Evolutionary conservation across 1,140 invertebrate genomes (phyloP), one percentile per base, ranked within the genome.

Genomic region (Aphelinus certus): DNA sequence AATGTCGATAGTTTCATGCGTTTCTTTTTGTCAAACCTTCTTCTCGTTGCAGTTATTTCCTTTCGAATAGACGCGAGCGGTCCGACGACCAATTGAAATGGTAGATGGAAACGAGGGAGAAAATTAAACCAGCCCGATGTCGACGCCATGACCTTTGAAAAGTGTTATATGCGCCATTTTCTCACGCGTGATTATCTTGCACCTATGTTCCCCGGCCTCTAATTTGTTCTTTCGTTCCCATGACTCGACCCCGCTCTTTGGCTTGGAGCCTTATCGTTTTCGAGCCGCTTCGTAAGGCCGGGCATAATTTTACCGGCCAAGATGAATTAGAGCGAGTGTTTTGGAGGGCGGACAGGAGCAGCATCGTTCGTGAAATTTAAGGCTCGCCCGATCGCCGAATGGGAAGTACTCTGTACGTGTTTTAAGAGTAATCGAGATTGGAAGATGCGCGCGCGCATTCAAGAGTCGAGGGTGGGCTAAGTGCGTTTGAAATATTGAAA

Each of bases 241-340:
- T n/a, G 43, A n/a, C 10, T 48, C 62, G 6, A 1, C 42, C 53
- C 47, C 43, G 46, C 43, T 45, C 26, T 76, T 53, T 71, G 9
- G 7, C 49, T 49, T 45, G 7, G 60, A 9, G n/a, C 60, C 71
- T 70, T 70, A 70, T 70, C 68, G 56, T 42, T 26, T 26, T 43
- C 9, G 6, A 49, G 57, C 26, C 47, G 56, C 49, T 46, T 66
- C 48, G 45, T 56, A 49, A 43, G 0, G 26, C 5, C n/a, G 4
- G 9, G 46, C 49, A 64, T 42, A 56, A 71, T 73, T 73, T 73
- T 73, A 73, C 63, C 62, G 63, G 62, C 46, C 55, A 73, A 66
- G 71, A 73, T 73, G 66, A 73, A 73, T 73, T 60, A 73, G 71
- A 66, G 63, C 55, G 63, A 61, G 62, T 58, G 49, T 65, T 72